Base-by-base conservation (phyloP, 2,888 invertebrate genomes). In the Drosophila nigricruria region DNA sequence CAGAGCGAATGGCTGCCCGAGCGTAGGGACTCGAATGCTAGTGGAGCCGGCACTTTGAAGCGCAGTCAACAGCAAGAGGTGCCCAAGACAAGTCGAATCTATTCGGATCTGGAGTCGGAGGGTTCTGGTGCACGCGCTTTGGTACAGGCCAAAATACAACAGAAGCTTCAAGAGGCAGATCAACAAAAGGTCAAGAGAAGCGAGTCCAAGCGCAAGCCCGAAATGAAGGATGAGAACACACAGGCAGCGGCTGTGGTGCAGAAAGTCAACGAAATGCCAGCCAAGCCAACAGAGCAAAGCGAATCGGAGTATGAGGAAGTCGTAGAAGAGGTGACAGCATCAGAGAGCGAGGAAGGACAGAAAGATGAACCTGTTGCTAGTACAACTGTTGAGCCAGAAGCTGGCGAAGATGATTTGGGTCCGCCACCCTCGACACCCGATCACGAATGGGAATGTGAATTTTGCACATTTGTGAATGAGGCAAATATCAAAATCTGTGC, bases 381-480 rank as follows among this genome's bases (percentile, higher is more conserved):
- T 9, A 59, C 59, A 1, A 14, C 54, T 70, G 8, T 1, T 18
- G 53, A 27, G 18, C 2, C 25, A 6, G 77, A 88, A 5, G 75
- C 76, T 12, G 81, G 74, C 1, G 80, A 81, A 3, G 89, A 83
- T 27, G 81, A 78, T 0, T 54, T 92, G 12, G 92, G 93, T 3
- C 93, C 92, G 59, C 93, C 94, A 16, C 94, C 94, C 0, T 93
- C 94, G 1, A 93, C 94, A 16, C 95, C 95, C 0, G 93, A 92
- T 42, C 93, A 94, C 16, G 93, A 94, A 62, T 98, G 98, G 98
- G 95, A 96, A 76, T 98, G 98, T 92, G 97, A 97, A 89, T 97
- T 97, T 89, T 98, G 98, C 91, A 98, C 98, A 0, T 97, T 96
- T 91, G 96, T 97, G 4, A 98, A 98, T 91, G 96, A 96, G 70